Evolutionary conservation across 2,888 invertebrate species (phyloP).

Genomic region (Hofmannophila pseudospretella): DNA sequence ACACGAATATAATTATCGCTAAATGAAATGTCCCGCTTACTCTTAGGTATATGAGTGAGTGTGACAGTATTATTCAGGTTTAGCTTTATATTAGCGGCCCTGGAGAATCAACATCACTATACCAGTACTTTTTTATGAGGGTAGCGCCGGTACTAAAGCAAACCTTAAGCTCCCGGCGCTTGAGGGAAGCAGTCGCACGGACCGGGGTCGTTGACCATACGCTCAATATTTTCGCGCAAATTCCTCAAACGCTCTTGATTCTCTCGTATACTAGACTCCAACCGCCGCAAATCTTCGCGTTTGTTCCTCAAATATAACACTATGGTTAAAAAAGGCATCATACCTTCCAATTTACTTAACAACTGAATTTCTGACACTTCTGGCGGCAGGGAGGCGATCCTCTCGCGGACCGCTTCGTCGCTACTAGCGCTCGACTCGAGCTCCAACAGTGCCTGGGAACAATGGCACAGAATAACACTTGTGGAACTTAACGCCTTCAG

Average conservation of each 20-base stretch:
- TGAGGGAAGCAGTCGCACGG: constrained; percentile 3
- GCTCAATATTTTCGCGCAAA: no score
- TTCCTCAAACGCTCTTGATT: no score
- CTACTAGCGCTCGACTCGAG: constrained; percentile 97
- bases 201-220: constrained; percentile 2
- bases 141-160: no score
- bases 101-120: no score
- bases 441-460: constrained; percentile 81
- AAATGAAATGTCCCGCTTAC: no score
- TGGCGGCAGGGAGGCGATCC: constrained; percentile 94
- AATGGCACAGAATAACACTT: no score
- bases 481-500: neutral
- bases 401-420: constrained; percentile 94
- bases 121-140: no score
- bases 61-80: no score
- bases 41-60: no score
- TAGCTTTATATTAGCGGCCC: no score
- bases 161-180: constrained; percentile 1
- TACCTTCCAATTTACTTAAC: constrained; percentile 91
- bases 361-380: constrained; percentile 95
- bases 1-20: no score
- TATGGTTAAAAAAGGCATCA: no score
- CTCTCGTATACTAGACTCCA: neutral
- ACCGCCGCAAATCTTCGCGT: neutral
- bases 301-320: constrained; percentile 4